phyloP scores from a whole-genome alignment of 2,113 vertebrate species.

The Mesembrinibis cayennensis region DNA sequence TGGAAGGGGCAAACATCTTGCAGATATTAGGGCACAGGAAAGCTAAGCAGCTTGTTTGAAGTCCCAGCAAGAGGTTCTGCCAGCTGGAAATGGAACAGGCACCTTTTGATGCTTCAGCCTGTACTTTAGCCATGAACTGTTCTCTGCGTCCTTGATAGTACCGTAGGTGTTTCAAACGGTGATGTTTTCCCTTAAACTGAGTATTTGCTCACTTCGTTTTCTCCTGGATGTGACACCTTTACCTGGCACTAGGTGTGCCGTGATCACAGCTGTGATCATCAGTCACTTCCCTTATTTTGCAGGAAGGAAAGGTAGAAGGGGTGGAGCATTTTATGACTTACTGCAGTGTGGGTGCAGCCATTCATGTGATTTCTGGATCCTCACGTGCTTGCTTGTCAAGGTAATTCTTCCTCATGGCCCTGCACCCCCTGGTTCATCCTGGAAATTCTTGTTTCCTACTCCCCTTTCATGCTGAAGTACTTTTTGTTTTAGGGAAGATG shows the following conservation, averaged over 20 bases:
- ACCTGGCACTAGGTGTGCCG: neutral
- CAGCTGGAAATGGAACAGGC: neutral
- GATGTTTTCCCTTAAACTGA: neutral
- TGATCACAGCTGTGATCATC: neutral
- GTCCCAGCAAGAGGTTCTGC: neutral
- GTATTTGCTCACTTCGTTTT: neutral
- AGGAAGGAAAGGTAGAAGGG: neutral
- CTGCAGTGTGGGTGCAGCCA: too few species aligned
- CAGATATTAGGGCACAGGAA: neutral
- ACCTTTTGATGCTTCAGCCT: neutral
- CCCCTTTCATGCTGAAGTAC: neutral
- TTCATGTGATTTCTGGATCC: neutral
- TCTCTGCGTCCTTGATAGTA: neutral
- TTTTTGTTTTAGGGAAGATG: neutral
- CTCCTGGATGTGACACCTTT: neutral
- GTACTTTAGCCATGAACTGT: neutral
- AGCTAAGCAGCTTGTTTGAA: neutral
- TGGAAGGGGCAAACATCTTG: neutral
- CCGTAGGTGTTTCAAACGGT: neutral
- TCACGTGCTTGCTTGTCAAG: neutral
- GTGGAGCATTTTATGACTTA: neutral
- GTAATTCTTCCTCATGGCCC: neutral
- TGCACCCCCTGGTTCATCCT: neutral
- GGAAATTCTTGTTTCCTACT: neutral
- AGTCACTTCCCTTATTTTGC: neutral